Conservation (phyloP, 92 coral and sea anemone species). For the Paragorgia papillata region DNA sequence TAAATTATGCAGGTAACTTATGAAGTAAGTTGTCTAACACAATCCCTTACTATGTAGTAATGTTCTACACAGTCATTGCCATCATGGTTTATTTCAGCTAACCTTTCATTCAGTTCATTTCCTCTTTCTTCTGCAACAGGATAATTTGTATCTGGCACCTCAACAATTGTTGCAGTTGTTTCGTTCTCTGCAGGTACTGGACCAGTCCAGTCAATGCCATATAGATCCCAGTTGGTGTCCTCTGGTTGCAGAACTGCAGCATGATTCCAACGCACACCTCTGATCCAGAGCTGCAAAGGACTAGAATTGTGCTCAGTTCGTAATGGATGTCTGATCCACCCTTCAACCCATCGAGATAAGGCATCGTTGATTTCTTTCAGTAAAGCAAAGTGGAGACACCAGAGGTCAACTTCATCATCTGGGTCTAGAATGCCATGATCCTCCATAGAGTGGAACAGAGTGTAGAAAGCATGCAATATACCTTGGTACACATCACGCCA, state of each 20-base stretch:
- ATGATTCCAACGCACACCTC: conserved; percentile 32
- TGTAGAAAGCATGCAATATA: conserved; percentile 18
- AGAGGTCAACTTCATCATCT: conserved; percentile 33
- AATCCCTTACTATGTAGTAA: too few species aligned
- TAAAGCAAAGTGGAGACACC: conserved; percentile 36
- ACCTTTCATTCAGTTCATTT: too few species aligned
- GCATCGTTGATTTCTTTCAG: conserved; percentile 30
- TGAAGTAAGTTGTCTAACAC: too few species aligned
- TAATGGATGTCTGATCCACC: conserved; percentile 31
- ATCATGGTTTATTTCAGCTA: too few species aligned
- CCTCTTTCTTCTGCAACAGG: too few species aligned
- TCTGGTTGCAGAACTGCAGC: conserved; percentile 22
- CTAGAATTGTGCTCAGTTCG: conserved; percentile 29
- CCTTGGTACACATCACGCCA: conserved; percentile 22
- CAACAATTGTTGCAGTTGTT: conserved; percentile 24
- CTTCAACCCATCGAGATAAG: conserved; percentile 13
- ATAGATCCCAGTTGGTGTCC: conserved; percentile 34
- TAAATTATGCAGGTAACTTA: too few species aligned
- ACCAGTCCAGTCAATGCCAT: conserved; percentile 33
- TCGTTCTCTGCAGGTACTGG: conserved; percentile 28
- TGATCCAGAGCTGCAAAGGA: conserved; percentile 38
- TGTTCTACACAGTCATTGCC: too few species aligned
- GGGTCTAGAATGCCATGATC: conserved; percentile 33
- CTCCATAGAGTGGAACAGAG: conserved; percentile 26
- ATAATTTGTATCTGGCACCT: conserved; percentile 34